phyloP scores from a whole-genome alignment of 2,113 vertebrate genomes.

The Pseudonaja textilis region DNA sequence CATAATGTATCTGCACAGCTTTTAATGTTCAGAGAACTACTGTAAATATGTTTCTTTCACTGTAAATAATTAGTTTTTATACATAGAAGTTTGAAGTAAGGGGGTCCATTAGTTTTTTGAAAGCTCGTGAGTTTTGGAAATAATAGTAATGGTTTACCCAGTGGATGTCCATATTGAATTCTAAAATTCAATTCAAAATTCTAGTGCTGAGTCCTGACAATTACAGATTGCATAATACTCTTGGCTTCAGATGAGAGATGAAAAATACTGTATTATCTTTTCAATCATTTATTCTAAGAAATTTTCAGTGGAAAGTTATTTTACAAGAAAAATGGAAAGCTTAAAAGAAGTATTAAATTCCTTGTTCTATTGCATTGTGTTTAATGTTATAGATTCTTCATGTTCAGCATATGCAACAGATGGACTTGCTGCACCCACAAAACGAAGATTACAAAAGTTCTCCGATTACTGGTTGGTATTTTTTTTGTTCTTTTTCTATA shows the following conservation, averaged over 20 bases:
- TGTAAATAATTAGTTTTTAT: background rate
- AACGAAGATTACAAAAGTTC: conserved; percentile 57
- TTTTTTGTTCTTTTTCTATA: background rate
- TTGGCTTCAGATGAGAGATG: background rate
- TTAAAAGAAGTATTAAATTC: background rate
- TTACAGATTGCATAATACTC: background rate
- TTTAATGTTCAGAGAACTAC: background rate
- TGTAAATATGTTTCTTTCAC: background rate
- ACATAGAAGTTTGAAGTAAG: background rate
- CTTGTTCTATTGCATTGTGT: conserved; percentile 55
- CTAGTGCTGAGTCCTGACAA: background rate
- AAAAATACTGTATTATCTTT: background rate
- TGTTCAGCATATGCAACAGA: conserved; percentile 73
- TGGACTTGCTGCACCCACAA: conserved; percentile 35
- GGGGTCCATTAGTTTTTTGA: background rate
- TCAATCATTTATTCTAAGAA: background rate
- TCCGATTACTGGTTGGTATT: conserved; percentile 67
- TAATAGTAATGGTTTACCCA: background rate
- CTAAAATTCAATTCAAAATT: background rate
- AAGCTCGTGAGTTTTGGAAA: background rate
- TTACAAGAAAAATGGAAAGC: background rate
- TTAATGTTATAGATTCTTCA: conserved; percentile 73
- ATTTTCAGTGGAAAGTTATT: background rate
- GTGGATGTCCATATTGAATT: background rate
- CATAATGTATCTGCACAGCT: accelerated